Conservation (phyloP, 64 coral and sea anemone species). For the Pocillopora verrucosa region DNA sequence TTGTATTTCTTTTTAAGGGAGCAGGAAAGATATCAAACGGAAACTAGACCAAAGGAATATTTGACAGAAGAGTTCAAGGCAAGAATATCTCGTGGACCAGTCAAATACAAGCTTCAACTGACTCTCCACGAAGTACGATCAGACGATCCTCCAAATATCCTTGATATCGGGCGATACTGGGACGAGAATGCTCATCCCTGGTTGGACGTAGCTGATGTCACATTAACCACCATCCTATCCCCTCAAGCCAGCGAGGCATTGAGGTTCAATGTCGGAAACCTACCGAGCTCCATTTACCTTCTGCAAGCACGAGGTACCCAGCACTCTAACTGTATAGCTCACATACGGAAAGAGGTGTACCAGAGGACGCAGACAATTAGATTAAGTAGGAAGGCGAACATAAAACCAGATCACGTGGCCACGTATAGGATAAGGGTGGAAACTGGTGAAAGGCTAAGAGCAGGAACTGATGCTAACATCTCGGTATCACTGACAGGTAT, state of each 20-base stretch:
- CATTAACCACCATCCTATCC: conserved; percentile 35
- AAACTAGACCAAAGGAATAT: conserved; percentile 71
- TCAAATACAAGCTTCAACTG: conserved; percentile 67
- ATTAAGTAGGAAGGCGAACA: neutral
- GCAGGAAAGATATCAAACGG: conserved; percentile 22
- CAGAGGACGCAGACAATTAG: conserved; percentile 32
- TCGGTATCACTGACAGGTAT: conserved; percentile 50
- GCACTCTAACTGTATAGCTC: conserved; percentile 42
- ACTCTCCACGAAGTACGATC: conserved; percentile 39
- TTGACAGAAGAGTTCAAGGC: conserved; percentile 68
- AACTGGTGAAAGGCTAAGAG: conserved; percentile 11
- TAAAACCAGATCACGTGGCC: conserved; percentile 7
- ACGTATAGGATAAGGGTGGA: conserved; percentile 43
- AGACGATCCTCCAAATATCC: conserved; percentile 31
- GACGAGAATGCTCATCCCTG: conserved; percentile 61
- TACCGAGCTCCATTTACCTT: neutral
- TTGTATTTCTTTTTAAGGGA: conserved; percentile 42
- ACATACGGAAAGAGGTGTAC: conserved; percentile 40
- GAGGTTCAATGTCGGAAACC: conserved; percentile 17
- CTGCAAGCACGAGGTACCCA: conserved; percentile 37
- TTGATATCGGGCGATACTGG: conserved; percentile 52
- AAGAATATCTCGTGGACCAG: conserved; percentile 47
- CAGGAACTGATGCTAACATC: conserved; percentile 50
- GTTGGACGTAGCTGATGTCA: conserved; percentile 78
- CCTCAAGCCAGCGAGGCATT: conserved; percentile 23